Evolutionary conservation across 92 coral and sea anemone genomes (phyloP).

Genomic region (Epizoanthus scotinus): DNA sequence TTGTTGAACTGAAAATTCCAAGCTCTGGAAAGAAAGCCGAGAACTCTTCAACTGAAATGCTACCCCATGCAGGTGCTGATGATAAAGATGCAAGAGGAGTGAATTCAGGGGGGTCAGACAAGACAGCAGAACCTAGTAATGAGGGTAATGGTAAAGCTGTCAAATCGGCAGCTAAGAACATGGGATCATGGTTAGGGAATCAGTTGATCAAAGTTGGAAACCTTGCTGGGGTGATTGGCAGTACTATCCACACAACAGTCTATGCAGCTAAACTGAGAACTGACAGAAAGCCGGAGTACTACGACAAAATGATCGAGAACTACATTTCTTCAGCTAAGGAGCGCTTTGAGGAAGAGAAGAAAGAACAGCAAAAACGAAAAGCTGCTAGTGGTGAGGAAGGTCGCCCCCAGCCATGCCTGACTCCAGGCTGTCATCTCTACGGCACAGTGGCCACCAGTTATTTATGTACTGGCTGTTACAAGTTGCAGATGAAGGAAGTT

Average conservation of each 20-base stretch:
- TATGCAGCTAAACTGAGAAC: constrained; percentile 78
- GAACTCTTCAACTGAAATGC: constrained; percentile 6
- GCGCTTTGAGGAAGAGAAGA: constrained; percentile 87
- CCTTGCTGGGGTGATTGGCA: constrained; percentile 69
- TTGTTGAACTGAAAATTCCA: constrained; percentile 63
- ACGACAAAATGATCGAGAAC: constrained; percentile 78
- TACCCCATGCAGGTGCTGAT: not conserved
- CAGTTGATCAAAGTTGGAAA: constrained; percentile 74
- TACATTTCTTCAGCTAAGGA: constrained; percentile 78
- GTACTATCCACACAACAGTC: constrained; percentile 57
- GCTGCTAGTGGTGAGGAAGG: constrained; percentile 12
- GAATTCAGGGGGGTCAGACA: constrained; percentile 14
- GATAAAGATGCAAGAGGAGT: constrained; percentile 38
- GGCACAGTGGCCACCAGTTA: constrained; percentile 89
- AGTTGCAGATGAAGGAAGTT: constrained; percentile 81
- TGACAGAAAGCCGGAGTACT: constrained; percentile 87
- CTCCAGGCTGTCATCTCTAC: constrained; percentile 81
- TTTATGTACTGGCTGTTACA: constrained; percentile 85
- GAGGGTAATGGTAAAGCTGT: constrained; percentile 42
- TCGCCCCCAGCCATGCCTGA: constrained; percentile 73
- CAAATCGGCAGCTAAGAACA: constrained; percentile 52
- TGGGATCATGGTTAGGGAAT: constrained; percentile 72
- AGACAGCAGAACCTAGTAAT: constrained; percentile 18
- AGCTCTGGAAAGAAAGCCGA: constrained; percentile 52
- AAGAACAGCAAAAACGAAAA: constrained; percentile 31